Evolutionary conservation across 2,888 invertebrate genomes (phyloP), one percentile per base, ranked within the genome.

Genomic region (Hydrotaea cyrtoneurina): DNA sequence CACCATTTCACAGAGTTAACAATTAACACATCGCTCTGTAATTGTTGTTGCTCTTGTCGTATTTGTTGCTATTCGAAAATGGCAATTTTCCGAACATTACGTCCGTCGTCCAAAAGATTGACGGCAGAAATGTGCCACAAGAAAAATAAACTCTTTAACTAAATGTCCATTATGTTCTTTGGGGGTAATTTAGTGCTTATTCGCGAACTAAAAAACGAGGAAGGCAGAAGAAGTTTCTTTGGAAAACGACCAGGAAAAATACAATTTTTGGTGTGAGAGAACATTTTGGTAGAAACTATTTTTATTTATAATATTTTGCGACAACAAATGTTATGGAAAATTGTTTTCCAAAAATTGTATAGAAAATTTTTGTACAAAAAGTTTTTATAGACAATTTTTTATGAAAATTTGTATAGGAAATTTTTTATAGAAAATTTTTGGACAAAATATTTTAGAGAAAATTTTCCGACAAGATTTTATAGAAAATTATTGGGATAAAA

Each of bases 1-100:
- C 57, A 46, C 46, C 39, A 23, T 72, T 31, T 15, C 64, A 76
- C 62, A 78, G 71, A 75, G 75, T 79, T 78, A 80, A 71, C 83
- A 74, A 80, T 80, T 78, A 83, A 75, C 78, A 80, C 83, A 80
- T 76, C 64, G 26, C 11, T 71, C 31, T 62, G 53, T 71, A 78
- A 83, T 80, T 83, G 69, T 74, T 77, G 75, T 31, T 64, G 39
- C 4, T 36, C 2, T 62, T 64, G 64, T 17, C 8, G 36, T 64
- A 26, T n/a, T n/a, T 64, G 19, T 19, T 66, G 8, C 19, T 13
- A 21, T 69, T 59, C 43, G 69, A 21, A 39, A 59, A 50, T 36
- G 26, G 36, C 46, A 7, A 69, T 23, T 23, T 46, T 23, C 46
- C 15, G 31, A 66, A 57, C 50, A 62, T 31, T n/a, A n/a, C 23